Base-by-base conservation (phyloP, 1,140 invertebrate species). In the Orius insidiosus region DNA sequence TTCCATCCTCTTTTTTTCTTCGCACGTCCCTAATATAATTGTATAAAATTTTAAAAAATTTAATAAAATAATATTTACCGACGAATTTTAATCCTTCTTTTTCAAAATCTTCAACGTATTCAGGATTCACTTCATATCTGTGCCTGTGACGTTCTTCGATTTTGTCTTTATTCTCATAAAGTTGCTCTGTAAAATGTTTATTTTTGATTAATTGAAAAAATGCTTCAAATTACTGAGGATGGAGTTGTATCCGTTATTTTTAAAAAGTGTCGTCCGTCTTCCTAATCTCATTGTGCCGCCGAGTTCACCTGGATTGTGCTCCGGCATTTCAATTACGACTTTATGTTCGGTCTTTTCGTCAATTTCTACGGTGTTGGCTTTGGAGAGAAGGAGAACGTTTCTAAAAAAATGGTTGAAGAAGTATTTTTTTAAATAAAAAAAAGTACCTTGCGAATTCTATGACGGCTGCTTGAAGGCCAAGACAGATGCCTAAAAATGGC, bases 231-330 rank as follows among this genome's bases (percentile, higher is more conserved):
- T 44, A 69, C 83, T 73, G 35, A 87, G 65, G 47, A 80, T 64
- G 52, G 74, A 78, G 39, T 74, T 73, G 39, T 58, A 55, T 24
- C 24, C 13, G 59, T 55, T 24, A 0, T 60, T 52, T 43, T 68
- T 67, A 55, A 99, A 92, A 32, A 80, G 63, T 1, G 95, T 98
- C 36, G 72, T 76, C 53, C 92, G 74, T 59, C 84, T 87, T 8
- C 96, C 96, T 7, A 99, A 67, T 48, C 96, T 70, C 96, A 99
- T 99, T 0, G 96, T 98, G 15, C 93, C 96, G 4, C 96, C 96
- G 70, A 96, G 80, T 51, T 84, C 70, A 1, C 86, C 89, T 4
- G 75, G 73, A 63, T 92, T 87, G 62, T 98, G 89, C 68, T 99
- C 96, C 0, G 93, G 92, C 96, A 99, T 99, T 53, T 98, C 93